A percentile compares a stretch with the other conserved stretches of the same genome.
phyloP scores from a whole-genome alignment of 37 sponge, comb jelly and placozoan genomes.

The Spongilla lacustris region DNA sequence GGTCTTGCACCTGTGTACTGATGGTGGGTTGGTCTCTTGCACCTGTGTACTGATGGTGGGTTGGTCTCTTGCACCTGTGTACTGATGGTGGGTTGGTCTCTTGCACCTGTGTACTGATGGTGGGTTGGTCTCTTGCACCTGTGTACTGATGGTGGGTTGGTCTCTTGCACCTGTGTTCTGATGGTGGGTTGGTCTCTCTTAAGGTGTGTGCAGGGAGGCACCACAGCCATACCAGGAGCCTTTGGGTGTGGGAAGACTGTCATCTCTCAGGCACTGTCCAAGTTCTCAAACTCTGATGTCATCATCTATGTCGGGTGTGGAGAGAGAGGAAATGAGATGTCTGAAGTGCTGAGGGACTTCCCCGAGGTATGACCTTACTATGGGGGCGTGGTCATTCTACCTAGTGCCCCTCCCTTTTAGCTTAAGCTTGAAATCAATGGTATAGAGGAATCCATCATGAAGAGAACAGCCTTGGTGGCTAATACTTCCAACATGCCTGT shows the following conservation, averaged over 20 bases:
- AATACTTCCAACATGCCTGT: constrained; percentile 99
- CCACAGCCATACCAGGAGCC: constrained; percentile 99
- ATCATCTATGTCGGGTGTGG: constrained; percentile 99
- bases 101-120: no score
- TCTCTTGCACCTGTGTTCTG: no score
- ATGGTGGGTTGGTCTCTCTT: no score
- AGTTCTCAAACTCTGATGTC: constrained; percentile 98
- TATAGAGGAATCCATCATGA: constrained; percentile 95
- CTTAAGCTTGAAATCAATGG: constrained; percentile 90
- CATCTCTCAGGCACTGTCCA: constrained; percentile 97
- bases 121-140: no score
- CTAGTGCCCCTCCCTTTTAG: constrained; percentile 35
- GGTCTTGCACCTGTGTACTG: no score
- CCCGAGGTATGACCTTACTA: constrained; percentile 75
- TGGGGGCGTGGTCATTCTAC: neutral
- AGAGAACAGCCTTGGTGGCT: constrained; percentile 97
- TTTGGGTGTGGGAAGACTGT: constrained; percentile 99
- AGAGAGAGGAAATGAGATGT: constrained; percentile 99
- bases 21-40: no score
- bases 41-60: no score
- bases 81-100: no score
- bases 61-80: no score
- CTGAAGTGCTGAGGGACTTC: constrained; percentile 97
- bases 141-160: no score
- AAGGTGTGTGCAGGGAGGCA: constrained; percentile 98